Evolutionary conservation across 2,113 vertebrate genomes (phyloP).

Genomic region (Coracopsis vasa): DNA sequence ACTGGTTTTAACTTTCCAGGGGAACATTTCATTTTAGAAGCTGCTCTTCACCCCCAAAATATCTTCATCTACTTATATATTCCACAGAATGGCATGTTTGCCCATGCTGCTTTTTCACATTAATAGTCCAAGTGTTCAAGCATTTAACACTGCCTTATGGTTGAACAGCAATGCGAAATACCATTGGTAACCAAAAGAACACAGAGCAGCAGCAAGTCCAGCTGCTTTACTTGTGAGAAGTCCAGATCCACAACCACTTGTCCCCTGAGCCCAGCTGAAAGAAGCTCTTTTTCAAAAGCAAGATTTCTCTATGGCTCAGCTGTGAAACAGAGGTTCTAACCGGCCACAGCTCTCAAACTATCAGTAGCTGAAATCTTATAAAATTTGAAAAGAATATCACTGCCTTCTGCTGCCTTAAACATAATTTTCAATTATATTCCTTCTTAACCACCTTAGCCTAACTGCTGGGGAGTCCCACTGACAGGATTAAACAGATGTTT

Average conservation of each 20-base stretch:
- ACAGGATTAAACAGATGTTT: slow-evolving; percentile 21
- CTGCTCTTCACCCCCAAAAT: background rate
- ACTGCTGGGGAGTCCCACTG: background rate
- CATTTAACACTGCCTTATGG: background rate
- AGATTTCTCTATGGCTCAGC: background rate
- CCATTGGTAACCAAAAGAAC: background rate
- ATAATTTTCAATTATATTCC: background rate
- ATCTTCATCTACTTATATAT: background rate
- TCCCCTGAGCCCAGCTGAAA: background rate
- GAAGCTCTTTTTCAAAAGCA: background rate
- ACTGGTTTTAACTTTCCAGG: background rate
- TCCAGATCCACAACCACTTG: background rate
- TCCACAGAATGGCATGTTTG: background rate
- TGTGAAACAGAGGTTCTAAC: background rate
- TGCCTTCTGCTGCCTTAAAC: background rate
- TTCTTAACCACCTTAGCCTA: background rate
- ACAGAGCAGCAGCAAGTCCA: background rate
- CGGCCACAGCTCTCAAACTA: background rate
- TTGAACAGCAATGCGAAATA: background rate
- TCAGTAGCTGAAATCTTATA: background rate
- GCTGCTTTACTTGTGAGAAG: background rate
- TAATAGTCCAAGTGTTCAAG: background rate
- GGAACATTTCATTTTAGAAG: background rate
- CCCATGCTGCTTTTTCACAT: background rate
- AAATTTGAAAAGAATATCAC: background rate